Percentiles rank a stretch among this genome's conserved stretches.
Conservation (phyloP, 2,888 invertebrate genomes). For the Lithodes maja region DNA sequence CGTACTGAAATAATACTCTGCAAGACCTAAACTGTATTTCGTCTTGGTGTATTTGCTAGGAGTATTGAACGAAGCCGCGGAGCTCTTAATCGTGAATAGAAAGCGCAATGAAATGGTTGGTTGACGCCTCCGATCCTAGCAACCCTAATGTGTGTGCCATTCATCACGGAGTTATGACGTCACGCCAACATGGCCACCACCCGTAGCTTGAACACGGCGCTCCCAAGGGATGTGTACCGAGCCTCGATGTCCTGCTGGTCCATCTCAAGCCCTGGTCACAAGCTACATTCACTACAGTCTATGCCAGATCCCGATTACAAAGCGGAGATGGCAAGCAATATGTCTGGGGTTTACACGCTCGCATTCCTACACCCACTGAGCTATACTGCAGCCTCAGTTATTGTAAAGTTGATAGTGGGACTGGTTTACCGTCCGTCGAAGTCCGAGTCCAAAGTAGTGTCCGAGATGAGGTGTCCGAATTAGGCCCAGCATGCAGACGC, state of each 20-base stretch:
- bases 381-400: neutral
- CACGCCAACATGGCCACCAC: conserved; percentile 63
- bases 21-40: neutral
- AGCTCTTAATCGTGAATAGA: neutral
- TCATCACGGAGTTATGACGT: conserved; percentile 63
- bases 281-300: neutral
- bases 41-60: neutral
- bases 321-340: too few species aligned
- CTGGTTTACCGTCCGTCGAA: neutral
- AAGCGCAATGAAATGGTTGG: neutral
- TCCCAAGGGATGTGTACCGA: conserved; percentile 64
- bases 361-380: too few species aligned
- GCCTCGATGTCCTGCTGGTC: conserved; percentile 38
- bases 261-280: neutral
- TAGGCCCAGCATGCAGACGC: conserved; percentile 64
- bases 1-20: too few species aligned
- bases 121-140: neutral
- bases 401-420: neutral
- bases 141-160: conserved; percentile 44
- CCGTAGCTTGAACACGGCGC: conserved; percentile 61
- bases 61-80: neutral
- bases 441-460: conserved; percentile 3
- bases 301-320: too few species aligned
- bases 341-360: too few species aligned
- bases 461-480: conserved; percentile 51